Conservation (phyloP, 2,888 invertebrate species). For the Perithous albicinctus region DNA sequence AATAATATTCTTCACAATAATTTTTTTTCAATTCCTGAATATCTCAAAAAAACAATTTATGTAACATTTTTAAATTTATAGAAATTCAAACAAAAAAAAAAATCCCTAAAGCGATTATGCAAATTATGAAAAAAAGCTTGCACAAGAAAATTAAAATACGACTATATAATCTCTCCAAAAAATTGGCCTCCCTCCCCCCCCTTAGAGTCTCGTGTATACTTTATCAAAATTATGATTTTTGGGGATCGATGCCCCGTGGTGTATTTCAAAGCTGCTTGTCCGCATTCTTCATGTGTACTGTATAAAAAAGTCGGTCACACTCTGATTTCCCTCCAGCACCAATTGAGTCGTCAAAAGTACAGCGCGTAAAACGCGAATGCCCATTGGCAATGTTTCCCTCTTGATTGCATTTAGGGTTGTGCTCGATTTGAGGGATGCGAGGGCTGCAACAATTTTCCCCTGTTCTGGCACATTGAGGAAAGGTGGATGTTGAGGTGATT, state of each 20-base stretch:
- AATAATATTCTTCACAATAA: too few relatives aligned
- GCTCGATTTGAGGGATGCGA: neutral
- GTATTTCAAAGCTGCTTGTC: too few relatives aligned
- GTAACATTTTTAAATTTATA: too few relatives aligned
- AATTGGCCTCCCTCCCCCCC: neutral
- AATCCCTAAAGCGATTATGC: too few relatives aligned
- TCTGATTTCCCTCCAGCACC: conserved; percentile 10
- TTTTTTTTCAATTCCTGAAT: too few relatives aligned
- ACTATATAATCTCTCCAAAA: too few relatives aligned
- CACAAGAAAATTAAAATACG: too few relatives aligned
- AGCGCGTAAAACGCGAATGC: conserved; percentile 45
- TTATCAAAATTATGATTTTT: neutral
- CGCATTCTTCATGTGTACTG: too few relatives aligned
- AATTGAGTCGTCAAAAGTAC: conserved; percentile 32
- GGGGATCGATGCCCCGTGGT: conserved; percentile 18
- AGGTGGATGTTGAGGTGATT: conserved; percentile 13
- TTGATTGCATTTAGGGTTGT: conserved; percentile 28
- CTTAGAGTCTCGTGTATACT: neutral
- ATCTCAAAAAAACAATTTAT: too few relatives aligned
- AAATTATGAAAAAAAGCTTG: too few relatives aligned
- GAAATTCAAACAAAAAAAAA: too few relatives aligned
- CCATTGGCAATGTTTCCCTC: conserved; percentile 32
- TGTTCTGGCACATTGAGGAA: conserved; percentile 65
- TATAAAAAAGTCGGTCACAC: conserved; percentile 44
- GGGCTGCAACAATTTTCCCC: conserved; percentile 55